Base-by-base conservation (phyloP, 1,140 invertebrate genomes). In the Proctacanthus coquilletti region DNA sequence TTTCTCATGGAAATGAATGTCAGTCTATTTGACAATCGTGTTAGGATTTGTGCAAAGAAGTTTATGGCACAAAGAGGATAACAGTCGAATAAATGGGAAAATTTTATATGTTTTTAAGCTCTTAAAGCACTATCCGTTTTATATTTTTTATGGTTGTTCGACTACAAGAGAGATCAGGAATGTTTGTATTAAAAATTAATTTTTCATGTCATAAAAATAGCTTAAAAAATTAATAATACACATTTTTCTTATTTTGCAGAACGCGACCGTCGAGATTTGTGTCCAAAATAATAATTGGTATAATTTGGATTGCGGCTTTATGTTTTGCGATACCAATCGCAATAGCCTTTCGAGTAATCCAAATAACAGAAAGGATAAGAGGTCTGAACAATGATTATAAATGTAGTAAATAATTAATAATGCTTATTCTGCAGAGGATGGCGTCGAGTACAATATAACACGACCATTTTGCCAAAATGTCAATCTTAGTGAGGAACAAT, bases 271-370 rank as follows among this genome's bases (percentile, higher is more conserved):
- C 76, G 2, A 80, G 78, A 51, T 60, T 72, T 34, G 58, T 71
- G 41, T 78, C 77, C 5, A 76, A 77, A 60, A 63, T 78, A 19
- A 69, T 75, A 39, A 75, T 83, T 45, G 65, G 68, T 6, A 58
- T 69, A 18, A 81, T 84, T 53, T 84, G 80, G 80, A 36, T 72
- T 0, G 44, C 76, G 36, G 68, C 71, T 1, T 51, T 70, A 6
- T 54, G 68, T 2, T 61, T 80, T 21, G 77, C 77, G 0, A 60
- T 69, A 0, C 79, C 78, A 1, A 77, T 76, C 65, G 75, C 72
- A 2, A 66, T 74, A 36, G 74, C 72, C 1, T 69, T 74, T 46
- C 63, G 72, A 30, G 75, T 78, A 14, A 54, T 63, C 25, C 48
- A 56, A 38, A 40, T 63, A 8, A 48, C 46, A 19, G 55, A 56